These are phyloP conservation scores for Heliconius hermathena DNA, from an alignment of 1,140 invertebrate genomes.

Conservation along the genomic window DNA sequence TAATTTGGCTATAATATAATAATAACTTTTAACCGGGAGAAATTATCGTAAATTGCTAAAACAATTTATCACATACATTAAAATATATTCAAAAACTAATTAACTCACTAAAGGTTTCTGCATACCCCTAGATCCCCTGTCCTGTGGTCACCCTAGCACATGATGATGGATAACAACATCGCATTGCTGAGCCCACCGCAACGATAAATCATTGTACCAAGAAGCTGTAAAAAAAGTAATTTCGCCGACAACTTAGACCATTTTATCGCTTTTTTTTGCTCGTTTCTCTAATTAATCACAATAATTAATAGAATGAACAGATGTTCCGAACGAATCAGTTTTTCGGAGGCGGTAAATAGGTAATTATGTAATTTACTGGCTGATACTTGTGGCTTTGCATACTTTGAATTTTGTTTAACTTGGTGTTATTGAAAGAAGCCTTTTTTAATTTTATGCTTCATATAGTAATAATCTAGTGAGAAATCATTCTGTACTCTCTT, in stretches of 20 bases:
- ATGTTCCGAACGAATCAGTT: slow-evolving; percentile 13
- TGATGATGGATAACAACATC: slow-evolving; percentile 58
- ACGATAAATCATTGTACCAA: slow-evolving; percentile 50
- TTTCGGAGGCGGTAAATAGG: background rate
- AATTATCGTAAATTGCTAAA: no score
- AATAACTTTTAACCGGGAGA: no score
- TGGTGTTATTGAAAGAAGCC: no score
- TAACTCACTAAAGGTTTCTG: background rate
- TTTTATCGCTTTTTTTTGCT: slow-evolving; percentile 34
- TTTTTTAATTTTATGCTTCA: no score
- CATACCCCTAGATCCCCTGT: slow-evolving; percentile 18
- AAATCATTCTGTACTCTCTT: background rate
- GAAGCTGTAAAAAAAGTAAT: slow-evolving; percentile 52
- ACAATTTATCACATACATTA: background rate
- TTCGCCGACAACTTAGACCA: slow-evolving; percentile 36
- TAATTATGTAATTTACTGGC: background rate
- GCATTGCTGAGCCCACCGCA: slow-evolving; percentile 45
- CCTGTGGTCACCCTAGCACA: slow-evolving; percentile 35
- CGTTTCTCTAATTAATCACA: slow-evolving; percentile 25
- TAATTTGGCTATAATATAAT: no score
- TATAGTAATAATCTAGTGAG: background rate
- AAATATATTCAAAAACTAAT: background rate
- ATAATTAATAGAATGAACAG: slow-evolving; percentile 34
- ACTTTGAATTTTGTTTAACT: background rate
- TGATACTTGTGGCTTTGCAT: background rate